Base-by-base conservation (phyloP, 2,888 invertebrate genomes). In the Patella depressa region DNA sequence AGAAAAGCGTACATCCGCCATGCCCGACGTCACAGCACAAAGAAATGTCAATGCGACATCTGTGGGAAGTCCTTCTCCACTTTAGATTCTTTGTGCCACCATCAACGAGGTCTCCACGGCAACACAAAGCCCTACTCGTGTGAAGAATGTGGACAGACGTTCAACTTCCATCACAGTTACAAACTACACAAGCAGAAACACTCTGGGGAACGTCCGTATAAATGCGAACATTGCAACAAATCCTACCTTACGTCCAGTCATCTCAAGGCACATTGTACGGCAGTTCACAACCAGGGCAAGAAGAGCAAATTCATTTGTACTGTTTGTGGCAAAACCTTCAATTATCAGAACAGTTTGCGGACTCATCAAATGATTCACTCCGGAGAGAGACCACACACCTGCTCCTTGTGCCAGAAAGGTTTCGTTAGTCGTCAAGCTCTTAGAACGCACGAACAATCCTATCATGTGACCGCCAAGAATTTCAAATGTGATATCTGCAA, bases 161-260 rank as follows among this genome's bases (percentile, higher is more conserved):
- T 89, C 75, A 89, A 86, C 77, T 90, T 89, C 78, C 84, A 85
- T 78, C 87, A 89, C 80, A 89, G 89, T 75, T 84, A 87, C 19
- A 85, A 88, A 59, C 85, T 90, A 4, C 90, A 90, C 77, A 75
- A 83, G 57, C 81, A 88, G 53, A 85, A 87, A 69, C 90, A 90
- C 80, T 77, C 82, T 14, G 89, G 90, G 0, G 79, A 79, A 14
- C 83, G 90, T 9, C 90, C 90, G 3, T 82, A 87, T 79, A 76
- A 85, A 73, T 90, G 90, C 80, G 79, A 74, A 1, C 72, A 82
- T 59, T 90, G 90, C 78, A 82, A 81, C 9, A 90, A 89, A 81
- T 86, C 89, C 0, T 90, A 90, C 75, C 85, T 90, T 14, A 89
- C 89, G 1, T 80, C 87, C 3, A 85, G 84, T 53, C 90, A 90